Percentiles rank a stretch among this genome's conserved stretches.
phyloP scores from a whole-genome alignment of 2,888 invertebrate genomes.

The Agapostemon virescens region DNA sequence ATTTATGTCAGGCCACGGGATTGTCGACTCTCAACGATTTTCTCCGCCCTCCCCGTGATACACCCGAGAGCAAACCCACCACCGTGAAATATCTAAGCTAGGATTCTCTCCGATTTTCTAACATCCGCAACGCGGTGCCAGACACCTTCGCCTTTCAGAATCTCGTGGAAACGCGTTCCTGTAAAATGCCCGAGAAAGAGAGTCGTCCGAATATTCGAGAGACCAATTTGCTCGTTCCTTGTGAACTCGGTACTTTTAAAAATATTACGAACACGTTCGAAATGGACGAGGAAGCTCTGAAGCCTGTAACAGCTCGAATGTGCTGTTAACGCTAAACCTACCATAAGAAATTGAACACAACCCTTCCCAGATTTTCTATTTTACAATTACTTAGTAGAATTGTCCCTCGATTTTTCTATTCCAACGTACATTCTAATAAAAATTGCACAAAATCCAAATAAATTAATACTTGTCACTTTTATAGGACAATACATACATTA shows the following conservation, averaged over 20 bases:
- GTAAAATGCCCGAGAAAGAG: background rate
- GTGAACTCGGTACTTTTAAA: background rate
- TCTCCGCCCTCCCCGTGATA: conserved; percentile 36
- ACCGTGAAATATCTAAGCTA: conserved; percentile 40
- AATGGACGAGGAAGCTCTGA: background rate
- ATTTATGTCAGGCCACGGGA: conserved; percentile 76
- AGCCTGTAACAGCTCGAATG: background rate
- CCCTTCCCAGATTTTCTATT: too few species aligned
- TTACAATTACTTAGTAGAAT: too few species aligned
- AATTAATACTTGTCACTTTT: too few species aligned
- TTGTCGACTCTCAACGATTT: conserved; percentile 70
- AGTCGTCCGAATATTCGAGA: background rate
- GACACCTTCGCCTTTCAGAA: background rate
- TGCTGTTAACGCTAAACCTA: too few species aligned
- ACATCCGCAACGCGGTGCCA: conserved; percentile 5
- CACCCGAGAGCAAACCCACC: conserved; percentile 34
- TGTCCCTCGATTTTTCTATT: too few species aligned
- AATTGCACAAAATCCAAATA: too few species aligned
- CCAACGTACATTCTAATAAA: too few species aligned
- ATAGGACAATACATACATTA: too few species aligned
- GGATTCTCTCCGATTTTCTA: conserved; percentile 22
- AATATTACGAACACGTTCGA: background rate
- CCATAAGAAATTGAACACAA: too few species aligned
- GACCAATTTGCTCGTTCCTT: background rate
- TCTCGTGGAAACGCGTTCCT: background rate